Evolutionary conservation across 92 coral and sea anemone species (phyloP).

Genomic region (Desmophyllum pertusum): DNA sequence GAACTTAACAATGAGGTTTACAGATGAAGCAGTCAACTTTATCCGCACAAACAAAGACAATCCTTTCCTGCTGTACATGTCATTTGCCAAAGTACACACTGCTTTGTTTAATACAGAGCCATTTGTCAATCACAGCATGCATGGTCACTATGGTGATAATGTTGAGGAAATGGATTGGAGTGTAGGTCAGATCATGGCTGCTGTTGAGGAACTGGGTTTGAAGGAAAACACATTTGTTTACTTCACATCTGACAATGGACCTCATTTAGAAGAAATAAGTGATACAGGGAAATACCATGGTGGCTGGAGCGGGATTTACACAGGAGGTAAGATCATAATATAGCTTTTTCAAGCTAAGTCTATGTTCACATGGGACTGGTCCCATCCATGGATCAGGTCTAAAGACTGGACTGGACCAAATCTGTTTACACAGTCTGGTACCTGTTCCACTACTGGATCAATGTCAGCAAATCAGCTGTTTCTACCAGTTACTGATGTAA

Average conservation of each 20-base stretch:
- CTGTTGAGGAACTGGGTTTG: slow-evolving; percentile 63
- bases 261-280: slow-evolving; percentile 60
- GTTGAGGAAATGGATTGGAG: slow-evolving; percentile 97
- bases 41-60: slow-evolving; percentile 53
- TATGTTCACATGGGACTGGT: too few relatives aligned
- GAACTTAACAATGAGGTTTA: slow-evolving; percentile 76
- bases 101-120: slow-evolving; percentile 58
- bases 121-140: slow-evolving; percentile 77
- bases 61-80: slow-evolving; percentile 79
- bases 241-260: slow-evolving; percentile 90
- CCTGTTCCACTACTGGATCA: too few relatives aligned
- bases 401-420: too few relatives aligned
- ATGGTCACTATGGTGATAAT: slow-evolving; percentile 85
- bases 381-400: too few relatives aligned
- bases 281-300: slow-evolving; percentile 66
- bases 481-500: too few relatives aligned
- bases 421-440: too few relatives aligned
- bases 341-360: too few relatives aligned
- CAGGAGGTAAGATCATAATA: slow-evolving; percentile 71
- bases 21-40: slow-evolving; percentile 75
- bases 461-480: too few relatives aligned
- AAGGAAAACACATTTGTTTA: slow-evolving; percentile 78
- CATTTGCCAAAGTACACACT: slow-evolving; percentile 82
- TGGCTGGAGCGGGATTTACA: slow-evolving; percentile 77
- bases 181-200: slow-evolving; percentile 74